Base-by-base conservation (phyloP, 2,888 invertebrate genomes). In the Leptinotarsa rubiginosa region DNA sequence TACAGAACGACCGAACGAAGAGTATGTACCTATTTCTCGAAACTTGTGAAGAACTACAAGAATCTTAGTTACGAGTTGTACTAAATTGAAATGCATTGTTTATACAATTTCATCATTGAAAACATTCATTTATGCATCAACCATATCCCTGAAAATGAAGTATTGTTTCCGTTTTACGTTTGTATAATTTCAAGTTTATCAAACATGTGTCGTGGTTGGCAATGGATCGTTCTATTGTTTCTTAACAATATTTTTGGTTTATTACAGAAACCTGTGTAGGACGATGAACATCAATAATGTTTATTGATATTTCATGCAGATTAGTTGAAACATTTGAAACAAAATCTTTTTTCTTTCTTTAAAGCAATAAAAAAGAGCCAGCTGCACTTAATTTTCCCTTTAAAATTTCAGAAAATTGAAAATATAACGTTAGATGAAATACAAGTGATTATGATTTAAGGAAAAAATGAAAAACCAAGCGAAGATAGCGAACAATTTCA, bases 101-200 rank as follows among this genome's bases (percentile, higher is more conserved):
- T n/a, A 22, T 59, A 56, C 31, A n/a, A 69, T n/a, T 59, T 62
- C 62, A 18, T 69, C 56, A 18, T 47, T 47, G 22, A 69, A 15
- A 47, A n/a, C 41, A 20, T 16, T 62, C 31, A 62, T 31, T 62
- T n/a, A 62, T 62, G 25, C 62, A 41, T 16, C 31, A 31, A n/a
- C 62, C 31, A 56, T 70, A 65, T 70, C 65, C 67, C 54, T 64
- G 70, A 70, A 74, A 64, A 70, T 74, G 52, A 71, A 62, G 73
- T 67, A 69, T 73, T 73, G 70, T 68, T 74, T 74, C 74, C 74
- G 59, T 64, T 74, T 64, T 54, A 31, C 59, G 65, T 66, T 54
- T 68, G 70, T 50, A 70, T 31, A 68, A 59, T 65, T 50, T 12
- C 16, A 62, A 62, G 1, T 62, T 62, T 41, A 62, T 62, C 62